Evolutionary conservation across 2,797 vertebrate species (phyloP), one percentile per base, ranked within the genome.

Genomic region (Catostomus latipinnis): DNA sequence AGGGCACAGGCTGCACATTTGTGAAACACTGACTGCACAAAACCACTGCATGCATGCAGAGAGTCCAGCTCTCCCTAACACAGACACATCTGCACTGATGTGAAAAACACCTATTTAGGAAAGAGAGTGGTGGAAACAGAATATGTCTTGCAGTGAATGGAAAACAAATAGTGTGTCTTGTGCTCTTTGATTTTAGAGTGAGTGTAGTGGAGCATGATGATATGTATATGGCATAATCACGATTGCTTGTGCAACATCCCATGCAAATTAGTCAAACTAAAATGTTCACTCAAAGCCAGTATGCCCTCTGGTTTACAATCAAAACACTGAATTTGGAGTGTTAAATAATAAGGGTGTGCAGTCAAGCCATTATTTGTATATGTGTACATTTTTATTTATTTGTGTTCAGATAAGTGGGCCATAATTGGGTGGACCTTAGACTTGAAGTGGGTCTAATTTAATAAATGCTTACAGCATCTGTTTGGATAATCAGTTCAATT

Each of bases 281-380:
- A 81, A 67, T 89, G 90, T 72, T 68, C 34, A 34, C 56, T 75
- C 8, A 71, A 72, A 73, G 82, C 14, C 56, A 57, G 83, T 92
- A 94, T 96, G 93, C 93, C 96, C 94, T 84, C 93, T 97, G 95
- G 94, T 92, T 95, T 93, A 70, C 58, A 62, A 43, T 63, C 8
- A 58, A 18, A 77, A 14, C 10, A 46, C 13, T 14, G 5, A 14
- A 45, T 56, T 6, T 48, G 14, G n/a, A 6, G 34, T 34, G 34
- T 34, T 34, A 34, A 34, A 12, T 72, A 72, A 18, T 13, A 13
- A 6, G 4, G 13, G 56, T 71, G 13, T 48, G 43, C 4, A 0
- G n/a, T 4, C 1, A 71, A 71, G 9, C 3, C 43, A 48, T 1
- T 49, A 66, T 18, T 67, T 67, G 65, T 34, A 34, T 34, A 34